Conservation (phyloP, 2,888 invertebrate species). For the Morpho achilles region DNA sequence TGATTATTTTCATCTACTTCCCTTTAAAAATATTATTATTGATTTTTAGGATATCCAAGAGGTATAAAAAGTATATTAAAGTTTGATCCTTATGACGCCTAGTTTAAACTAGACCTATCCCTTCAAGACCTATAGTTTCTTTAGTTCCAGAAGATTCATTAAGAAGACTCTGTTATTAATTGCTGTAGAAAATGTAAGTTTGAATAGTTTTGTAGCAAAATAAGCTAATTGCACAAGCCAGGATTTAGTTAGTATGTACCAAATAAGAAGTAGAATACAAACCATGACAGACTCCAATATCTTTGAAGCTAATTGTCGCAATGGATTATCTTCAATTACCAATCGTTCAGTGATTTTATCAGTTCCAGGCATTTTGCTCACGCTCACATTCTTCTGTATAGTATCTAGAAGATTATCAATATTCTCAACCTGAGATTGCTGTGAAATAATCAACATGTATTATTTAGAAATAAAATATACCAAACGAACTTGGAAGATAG, state of each 20-base stretch:
- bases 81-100: no score
- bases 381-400: conserved; percentile 18
- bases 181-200: neutral
- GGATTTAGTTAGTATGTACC: neutral
- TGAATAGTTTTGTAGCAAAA: neutral
- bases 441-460: neutral
- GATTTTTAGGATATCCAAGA: no score
- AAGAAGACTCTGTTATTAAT: neutral
- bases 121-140: no score
- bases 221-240: no score
- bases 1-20: no score
- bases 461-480: neutral
- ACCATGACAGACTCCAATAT: conserved; percentile 57
- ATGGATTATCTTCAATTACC: conserved; percentile 48
- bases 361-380: conserved; percentile 21
- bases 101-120: no score
- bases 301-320: conserved; percentile 46
- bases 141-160: no score
- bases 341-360: conserved; percentile 32
- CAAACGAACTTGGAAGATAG: neutral
- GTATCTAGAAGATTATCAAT: conserved; percentile 15
- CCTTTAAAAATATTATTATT: no score
- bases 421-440: conserved; percentile 15
- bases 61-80: no score
- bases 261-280: conserved; percentile 4